Evolutionary conservation across 2,888 invertebrate genomes (phyloP).

Genomic region (Terebella lapidaria): DNA sequence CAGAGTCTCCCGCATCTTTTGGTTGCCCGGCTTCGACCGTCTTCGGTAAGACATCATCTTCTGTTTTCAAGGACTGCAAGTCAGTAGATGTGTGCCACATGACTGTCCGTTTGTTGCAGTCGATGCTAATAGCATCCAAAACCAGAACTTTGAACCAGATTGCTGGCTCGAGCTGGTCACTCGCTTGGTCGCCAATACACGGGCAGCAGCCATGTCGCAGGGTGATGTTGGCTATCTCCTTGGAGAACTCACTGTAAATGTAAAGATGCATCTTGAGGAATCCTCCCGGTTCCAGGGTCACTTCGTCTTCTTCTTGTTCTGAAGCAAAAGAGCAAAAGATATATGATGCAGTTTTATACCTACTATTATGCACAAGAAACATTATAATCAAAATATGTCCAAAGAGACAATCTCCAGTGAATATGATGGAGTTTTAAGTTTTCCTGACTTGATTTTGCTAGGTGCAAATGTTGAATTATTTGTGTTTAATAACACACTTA

Average conservation of each 20-base stretch:
- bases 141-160: conserved; percentile 43
- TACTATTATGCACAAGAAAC: no score
- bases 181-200: conserved; percentile 12
- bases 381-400: no score
- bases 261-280: conserved; percentile 12
- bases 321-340: no score
- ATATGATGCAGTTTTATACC: no score
- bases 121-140: conserved; percentile 36
- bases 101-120: conserved; percentile 32
- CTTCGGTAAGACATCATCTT: not conserved
- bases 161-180: conserved; percentile 32
- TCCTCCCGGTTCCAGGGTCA: no score
- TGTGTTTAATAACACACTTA: no score
- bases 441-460: no score
- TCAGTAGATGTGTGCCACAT: conserved; percentile 25
- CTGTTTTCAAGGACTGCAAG: not conserved
- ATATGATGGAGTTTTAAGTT: no score
- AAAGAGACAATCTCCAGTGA: no score
- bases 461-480: no score
- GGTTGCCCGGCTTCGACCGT: no score
- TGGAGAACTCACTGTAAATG: conserved; percentile 2
- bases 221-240: conserved; percentile 17
- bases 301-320: no score
- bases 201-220: conserved; percentile 20
- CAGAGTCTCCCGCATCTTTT: not conserved